A percentile compares a stretch with the other conserved stretches of the same genome.
These are phyloP conservation scores for Dryobates pubescens DNA, from an alignment of 2,797 vertebrate species.

Conservation along the genomic window DNA sequence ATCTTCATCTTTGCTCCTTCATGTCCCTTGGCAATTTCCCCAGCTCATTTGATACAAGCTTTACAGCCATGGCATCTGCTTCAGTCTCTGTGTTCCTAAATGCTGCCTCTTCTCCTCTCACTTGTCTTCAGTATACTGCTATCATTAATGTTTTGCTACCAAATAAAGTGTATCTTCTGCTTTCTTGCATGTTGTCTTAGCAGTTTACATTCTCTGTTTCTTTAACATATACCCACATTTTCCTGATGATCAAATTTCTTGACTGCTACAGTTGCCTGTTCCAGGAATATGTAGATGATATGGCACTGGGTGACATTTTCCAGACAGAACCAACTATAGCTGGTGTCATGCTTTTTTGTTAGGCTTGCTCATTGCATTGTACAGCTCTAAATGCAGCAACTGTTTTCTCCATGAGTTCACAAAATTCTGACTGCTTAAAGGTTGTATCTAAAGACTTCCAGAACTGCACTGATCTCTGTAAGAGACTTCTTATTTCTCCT, in stretches of 20 bases:
- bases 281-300: background rate
- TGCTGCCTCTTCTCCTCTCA: background rate
- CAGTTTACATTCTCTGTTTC: background rate
- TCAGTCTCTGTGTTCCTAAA: background rate
- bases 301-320: background rate
- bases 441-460: background rate
- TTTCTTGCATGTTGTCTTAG: background rate
- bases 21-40: background rate
- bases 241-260: background rate
- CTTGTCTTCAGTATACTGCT: background rate
- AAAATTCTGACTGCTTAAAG: background rate
- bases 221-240: background rate
- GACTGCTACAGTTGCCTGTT: accelerated
- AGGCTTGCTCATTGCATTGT: background rate
- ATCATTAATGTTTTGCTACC: background rate
- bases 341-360: background rate
- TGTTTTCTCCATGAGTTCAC: background rate
- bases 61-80: background rate
- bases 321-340: background rate
- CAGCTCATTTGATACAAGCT: background rate
- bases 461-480: background rate
- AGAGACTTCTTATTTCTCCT: background rate
- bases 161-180: background rate
- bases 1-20: background rate
- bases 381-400: background rate